Evolutionary conservation across 2,888 invertebrate species (phyloP).

Genomic region (Nesidiocoris tenuis): DNA sequence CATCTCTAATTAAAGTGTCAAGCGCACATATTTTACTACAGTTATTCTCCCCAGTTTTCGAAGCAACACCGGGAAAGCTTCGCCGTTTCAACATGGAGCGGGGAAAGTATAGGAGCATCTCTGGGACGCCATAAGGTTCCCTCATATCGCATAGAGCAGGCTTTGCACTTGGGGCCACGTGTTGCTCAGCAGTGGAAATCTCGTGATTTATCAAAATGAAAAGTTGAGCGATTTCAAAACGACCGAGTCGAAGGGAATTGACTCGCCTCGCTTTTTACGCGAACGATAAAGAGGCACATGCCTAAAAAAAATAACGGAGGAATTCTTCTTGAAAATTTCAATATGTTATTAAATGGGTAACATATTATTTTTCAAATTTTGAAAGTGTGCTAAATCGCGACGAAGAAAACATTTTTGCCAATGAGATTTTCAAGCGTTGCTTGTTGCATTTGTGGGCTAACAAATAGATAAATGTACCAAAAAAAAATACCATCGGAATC

Average conservation of each 20-base stretch:
- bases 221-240: not conserved
- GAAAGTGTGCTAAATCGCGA: too few relatives aligned
- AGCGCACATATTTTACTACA: conserved; percentile 54
- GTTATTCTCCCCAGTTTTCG: conserved; percentile 45
- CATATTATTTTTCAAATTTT: too few relatives aligned
- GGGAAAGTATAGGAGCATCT: not conserved
- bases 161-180: not conserved
- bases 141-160: not conserved
- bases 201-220: not conserved
- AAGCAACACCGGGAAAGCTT: not conserved
- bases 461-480: too few relatives aligned
- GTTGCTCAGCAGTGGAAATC: not conserved
- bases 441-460: too few relatives aligned
- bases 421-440: too few relatives aligned
- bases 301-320: too few relatives aligned
- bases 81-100: not conserved
- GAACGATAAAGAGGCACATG: too few relatives aligned
- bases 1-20: conserved; percentile 56
- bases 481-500: too few relatives aligned
- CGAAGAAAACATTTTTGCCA: too few relatives aligned
- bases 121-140: not conserved
- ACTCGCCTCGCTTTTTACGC: too few relatives aligned
- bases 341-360: too few relatives aligned
- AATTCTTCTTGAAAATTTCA: too few relatives aligned
- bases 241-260: not conserved